A percentile compares a stretch with the other conserved stretches of the same genome.
Evolutionary conservation across 2,113 vertebrate genomes (phyloP).

Genomic region (Sturnus vulgaris): DNA sequence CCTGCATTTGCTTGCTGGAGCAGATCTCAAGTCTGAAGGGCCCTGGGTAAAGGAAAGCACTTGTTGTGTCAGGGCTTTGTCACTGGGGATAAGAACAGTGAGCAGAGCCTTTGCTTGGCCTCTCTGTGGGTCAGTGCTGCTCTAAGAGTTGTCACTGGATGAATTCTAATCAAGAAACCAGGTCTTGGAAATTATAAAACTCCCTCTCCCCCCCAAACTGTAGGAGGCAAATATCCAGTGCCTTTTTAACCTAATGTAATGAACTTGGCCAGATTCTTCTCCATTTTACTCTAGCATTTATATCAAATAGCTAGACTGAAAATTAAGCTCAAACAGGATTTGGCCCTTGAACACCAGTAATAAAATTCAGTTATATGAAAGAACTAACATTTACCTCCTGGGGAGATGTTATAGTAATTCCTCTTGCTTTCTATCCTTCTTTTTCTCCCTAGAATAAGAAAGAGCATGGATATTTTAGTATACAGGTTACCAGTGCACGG

Average conservation of each 20-base stretch:
- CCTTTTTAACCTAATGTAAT: background rate
- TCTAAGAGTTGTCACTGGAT: background rate
- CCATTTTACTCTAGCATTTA: background rate
- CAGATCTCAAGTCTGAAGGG: background rate
- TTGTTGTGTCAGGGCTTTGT: background rate
- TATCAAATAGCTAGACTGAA: background rate
- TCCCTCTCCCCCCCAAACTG: no score
- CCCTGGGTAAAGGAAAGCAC: background rate
- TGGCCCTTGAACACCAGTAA: background rate
- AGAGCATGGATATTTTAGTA: background rate
- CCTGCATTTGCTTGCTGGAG: background rate
- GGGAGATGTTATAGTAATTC: background rate
- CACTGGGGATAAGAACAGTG: background rate
- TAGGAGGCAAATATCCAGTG: background rate
- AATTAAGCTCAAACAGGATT: background rate
- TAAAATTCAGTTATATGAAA: background rate
- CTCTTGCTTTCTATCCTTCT: background rate
- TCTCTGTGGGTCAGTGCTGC: background rate
- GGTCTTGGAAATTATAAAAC: background rate
- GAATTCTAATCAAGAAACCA: background rate
- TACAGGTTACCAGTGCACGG: background rate
- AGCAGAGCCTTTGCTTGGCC: background rate
- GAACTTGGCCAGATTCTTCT: background rate
- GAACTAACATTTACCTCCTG: background rate
- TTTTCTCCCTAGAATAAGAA: background rate